Conservation (phyloP, 2,888 invertebrate genomes). For the Sarcophaga variegata region DNA sequence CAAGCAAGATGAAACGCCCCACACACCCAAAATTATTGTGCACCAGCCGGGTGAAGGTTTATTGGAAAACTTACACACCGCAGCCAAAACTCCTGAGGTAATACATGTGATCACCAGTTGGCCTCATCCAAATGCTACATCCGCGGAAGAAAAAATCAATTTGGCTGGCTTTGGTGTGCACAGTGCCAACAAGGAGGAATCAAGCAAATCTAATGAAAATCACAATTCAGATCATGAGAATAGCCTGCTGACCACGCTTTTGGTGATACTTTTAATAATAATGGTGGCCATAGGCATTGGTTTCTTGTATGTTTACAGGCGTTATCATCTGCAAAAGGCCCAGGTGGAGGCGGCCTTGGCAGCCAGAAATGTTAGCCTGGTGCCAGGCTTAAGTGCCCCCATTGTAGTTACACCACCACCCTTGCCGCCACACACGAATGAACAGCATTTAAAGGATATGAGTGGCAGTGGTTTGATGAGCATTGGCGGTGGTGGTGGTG, state of each 20-base stretch:
- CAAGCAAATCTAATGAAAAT: conserved; percentile 41
- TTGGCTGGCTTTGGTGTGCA: conserved; percentile 74
- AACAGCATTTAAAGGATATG: conserved; percentile 63
- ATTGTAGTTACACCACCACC: conserved; percentile 64
- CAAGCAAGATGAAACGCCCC: conserved; percentile 77
- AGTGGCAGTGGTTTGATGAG: conserved; percentile 20
- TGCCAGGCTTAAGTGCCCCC: conserved; percentile 30
- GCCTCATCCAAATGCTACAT: conserved; percentile 61
- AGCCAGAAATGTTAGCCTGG: conserved; percentile 63
- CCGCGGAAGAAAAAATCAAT: conserved; percentile 71
- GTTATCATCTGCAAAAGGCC: conserved; percentile 75
- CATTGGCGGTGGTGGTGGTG: conserved; percentile 13
- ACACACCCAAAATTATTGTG: conserved; percentile 79
- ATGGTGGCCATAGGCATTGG: conserved; percentile 76
- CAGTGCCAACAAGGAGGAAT: conserved; percentile 36
- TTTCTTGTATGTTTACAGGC: conserved; percentile 78
- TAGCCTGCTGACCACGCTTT: conserved; percentile 76
- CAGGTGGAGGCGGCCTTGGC: conserved; percentile 74
- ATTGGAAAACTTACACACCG: conserved; percentile 75
- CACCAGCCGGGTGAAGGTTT: conserved; percentile 76
- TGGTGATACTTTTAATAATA: conserved; percentile 77
- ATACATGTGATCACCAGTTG: conserved; percentile 80
- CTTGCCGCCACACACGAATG: conserved; percentile 51
- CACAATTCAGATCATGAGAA: conserved; percentile 75
- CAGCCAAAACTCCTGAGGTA: conserved; percentile 77